Evolutionary conservation across 2,888 invertebrate species (phyloP).

Genomic region (Athalia cordata): DNA sequence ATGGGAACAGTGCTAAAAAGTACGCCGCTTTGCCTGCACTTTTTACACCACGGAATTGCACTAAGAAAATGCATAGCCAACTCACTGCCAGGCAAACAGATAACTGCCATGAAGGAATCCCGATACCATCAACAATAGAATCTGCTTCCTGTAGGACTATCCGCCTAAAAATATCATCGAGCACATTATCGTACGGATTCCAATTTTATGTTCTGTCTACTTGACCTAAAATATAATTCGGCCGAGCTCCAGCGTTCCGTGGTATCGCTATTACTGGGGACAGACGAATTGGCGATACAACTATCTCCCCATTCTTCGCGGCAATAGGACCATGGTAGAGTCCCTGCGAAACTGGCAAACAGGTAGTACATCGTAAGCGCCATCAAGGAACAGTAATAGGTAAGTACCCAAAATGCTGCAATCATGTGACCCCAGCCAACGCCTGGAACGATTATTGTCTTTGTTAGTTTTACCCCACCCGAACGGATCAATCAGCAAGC

Average conservation of each 20-base stretch:
- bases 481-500: too few species aligned
- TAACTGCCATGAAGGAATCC: slow-evolving; percentile 82
- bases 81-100: slow-evolving; percentile 80
- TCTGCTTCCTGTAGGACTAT: slow-evolving; percentile 75
- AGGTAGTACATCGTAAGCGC: slow-evolving; percentile 74
- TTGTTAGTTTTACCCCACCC: background rate
- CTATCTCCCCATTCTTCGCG: slow-evolving; percentile 66
- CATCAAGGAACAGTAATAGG: slow-evolving; percentile 75
- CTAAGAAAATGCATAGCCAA: slow-evolving; percentile 82
- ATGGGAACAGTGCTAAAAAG: slow-evolving; percentile 91
- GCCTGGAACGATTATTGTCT: slow-evolving; percentile 52
- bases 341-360: slow-evolving; percentile 71
- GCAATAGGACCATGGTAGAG: slow-evolving; percentile 74
- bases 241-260: slow-evolving; percentile 58
- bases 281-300: slow-evolving; percentile 57
- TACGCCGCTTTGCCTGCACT: slow-evolving; percentile 90
- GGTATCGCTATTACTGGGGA: background rate
- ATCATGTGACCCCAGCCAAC: slow-evolving; percentile 74
- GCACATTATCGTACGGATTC: background rate
- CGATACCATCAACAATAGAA: slow-evolving; percentile 73
- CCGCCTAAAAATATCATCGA: slow-evolving; percentile 66
- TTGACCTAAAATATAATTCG: slow-evolving; percentile 66
- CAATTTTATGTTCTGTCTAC: background rate
- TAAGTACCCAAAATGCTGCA: slow-evolving; percentile 71
- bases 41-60: slow-evolving; percentile 84